These are phyloP conservation scores for Mayetiola destructor DNA, from an alignment of 2,888 invertebrate species.

Conservation along the genomic window DNA sequence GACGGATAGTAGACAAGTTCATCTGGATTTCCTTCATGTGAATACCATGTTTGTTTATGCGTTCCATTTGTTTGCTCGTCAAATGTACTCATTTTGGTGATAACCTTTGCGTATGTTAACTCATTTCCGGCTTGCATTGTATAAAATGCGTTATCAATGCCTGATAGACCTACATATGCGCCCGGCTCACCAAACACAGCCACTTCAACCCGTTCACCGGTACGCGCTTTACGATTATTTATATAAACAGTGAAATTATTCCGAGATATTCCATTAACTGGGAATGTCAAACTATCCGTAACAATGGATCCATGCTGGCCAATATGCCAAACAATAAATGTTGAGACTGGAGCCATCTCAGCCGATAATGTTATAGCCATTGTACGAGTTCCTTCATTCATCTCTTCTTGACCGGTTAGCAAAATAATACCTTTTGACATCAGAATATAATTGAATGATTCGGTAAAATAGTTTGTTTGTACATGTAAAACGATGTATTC, in stretches of 20 bases:
- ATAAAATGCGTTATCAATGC: conserved; percentile 76
- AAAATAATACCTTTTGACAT: conserved; percentile 87
- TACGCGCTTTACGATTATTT: conserved; percentile 86
- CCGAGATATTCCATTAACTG: conserved; percentile 85
- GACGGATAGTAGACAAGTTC: conserved; percentile 76
- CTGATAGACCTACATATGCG: conserved; percentile 83
- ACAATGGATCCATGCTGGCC: conserved; percentile 70
- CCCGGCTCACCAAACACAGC: conserved; percentile 89
- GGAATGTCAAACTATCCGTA: conserved; percentile 89
- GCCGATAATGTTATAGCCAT: conserved; percentile 69
- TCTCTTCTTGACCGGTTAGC: conserved; percentile 68
- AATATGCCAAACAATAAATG: conserved; percentile 77
- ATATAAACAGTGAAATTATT: conserved; percentile 80
- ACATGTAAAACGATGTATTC: conserved; percentile 92
- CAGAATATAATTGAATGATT: conserved; percentile 77
- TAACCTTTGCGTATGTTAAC: conserved; percentile 69
- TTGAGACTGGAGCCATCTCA: conserved; percentile 87
- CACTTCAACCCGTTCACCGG: conserved; percentile 84
- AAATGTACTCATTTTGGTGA: conserved; percentile 75
- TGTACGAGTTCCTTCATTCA: conserved; percentile 58
- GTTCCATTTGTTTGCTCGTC: conserved; percentile 78
- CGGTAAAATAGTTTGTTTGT: conserved; percentile 77
- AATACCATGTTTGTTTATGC: conserved; percentile 67
- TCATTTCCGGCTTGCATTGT: conserved; percentile 90
- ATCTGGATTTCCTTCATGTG: conserved; percentile 72